Evolutionary conservation across 2,888 invertebrate species (phyloP).

Genomic region (Buathra laborator): DNA sequence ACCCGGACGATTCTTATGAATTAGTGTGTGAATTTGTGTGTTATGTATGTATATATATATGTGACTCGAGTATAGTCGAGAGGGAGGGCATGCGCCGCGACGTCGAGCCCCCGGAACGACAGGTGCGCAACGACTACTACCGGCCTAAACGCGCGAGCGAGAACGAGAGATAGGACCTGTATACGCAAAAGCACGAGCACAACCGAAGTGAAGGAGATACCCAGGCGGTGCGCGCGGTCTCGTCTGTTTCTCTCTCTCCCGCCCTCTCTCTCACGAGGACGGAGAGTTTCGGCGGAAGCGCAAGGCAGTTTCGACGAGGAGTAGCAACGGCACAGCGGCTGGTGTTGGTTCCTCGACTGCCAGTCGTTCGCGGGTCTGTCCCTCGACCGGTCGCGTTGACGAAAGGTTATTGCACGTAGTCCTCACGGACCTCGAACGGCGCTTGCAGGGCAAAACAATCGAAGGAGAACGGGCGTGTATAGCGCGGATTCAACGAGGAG

Average conservation of each 20-base stretch:
- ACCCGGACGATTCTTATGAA: slow-evolving; percentile 31
- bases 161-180: slow-evolving; percentile 36
- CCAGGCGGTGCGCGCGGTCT: slow-evolving; percentile 61
- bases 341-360: slow-evolving; percentile 67
- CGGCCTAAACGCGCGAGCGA: slow-evolving; percentile 38
- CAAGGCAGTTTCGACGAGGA: slow-evolving; percentile 67
- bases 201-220: slow-evolving; percentile 38
- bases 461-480: not conserved
- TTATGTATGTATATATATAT: slow-evolving; percentile 1
- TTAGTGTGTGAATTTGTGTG: slow-evolving; percentile 19
- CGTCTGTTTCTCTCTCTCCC: slow-evolving; percentile 11
- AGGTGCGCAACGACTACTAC: slow-evolving; percentile 81
- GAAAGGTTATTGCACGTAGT: slow-evolving; percentile 10
- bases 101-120: slow-evolving; percentile 77
- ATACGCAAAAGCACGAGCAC: slow-evolving; percentile 31
- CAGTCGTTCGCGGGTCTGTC: slow-evolving; percentile 81
- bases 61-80: not conserved
- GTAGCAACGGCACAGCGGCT: slow-evolving; percentile 56
- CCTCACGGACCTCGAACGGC: not conserved
- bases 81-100: slow-evolving; percentile 79
- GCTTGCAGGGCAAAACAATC: not conserved
- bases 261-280: not conserved
- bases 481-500: not conserved
- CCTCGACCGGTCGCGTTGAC: slow-evolving; percentile 75
- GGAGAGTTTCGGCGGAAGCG: slow-evolving; percentile 67